Conservation (phyloP, 2,797 vertebrate species). For the Trematomus bernacchii region DNA sequence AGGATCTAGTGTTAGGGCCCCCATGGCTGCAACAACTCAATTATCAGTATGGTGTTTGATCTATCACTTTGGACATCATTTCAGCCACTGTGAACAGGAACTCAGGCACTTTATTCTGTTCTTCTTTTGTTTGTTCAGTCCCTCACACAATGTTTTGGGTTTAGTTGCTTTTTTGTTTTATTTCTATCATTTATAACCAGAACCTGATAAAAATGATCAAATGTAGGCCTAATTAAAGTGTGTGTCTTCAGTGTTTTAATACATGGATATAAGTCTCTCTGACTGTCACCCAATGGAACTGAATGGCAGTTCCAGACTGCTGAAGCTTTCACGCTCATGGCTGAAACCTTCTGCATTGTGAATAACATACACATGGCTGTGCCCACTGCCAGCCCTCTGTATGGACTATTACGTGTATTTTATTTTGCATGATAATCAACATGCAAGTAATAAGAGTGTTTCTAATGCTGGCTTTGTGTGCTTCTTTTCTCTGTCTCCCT, state of each 20-base stretch:
- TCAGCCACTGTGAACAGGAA: background rate
- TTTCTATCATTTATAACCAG: background rate
- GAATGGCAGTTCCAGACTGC: background rate
- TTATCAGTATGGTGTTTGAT: background rate
- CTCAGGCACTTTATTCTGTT: background rate
- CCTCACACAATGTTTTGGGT: background rate
- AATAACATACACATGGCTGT: conserved; percentile 89
- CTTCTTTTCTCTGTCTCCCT: conserved; percentile 55
- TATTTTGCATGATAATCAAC: conserved; percentile 91
- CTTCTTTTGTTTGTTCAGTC: background rate
- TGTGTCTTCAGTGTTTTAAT: background rate
- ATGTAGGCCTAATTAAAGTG: conserved; percentile 16
- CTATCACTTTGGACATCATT: background rate
- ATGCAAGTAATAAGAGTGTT: conserved; percentile 90
- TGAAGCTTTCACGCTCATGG: conserved; percentile 8
- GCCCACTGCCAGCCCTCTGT: conserved; percentile 66
- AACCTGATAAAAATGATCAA: background rate
- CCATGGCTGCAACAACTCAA: background rate
- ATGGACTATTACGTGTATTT: conserved; percentile 75
- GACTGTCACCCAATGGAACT: background rate
- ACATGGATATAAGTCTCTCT: background rate
- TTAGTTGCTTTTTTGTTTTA: background rate
- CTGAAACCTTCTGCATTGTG: background rate
- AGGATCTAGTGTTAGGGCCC: background rate
- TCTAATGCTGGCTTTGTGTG: conserved; percentile 85